Evolutionary conservation across 2,797 vertebrate genomes (phyloP).

Genomic region (Falco columbarius): DNA sequence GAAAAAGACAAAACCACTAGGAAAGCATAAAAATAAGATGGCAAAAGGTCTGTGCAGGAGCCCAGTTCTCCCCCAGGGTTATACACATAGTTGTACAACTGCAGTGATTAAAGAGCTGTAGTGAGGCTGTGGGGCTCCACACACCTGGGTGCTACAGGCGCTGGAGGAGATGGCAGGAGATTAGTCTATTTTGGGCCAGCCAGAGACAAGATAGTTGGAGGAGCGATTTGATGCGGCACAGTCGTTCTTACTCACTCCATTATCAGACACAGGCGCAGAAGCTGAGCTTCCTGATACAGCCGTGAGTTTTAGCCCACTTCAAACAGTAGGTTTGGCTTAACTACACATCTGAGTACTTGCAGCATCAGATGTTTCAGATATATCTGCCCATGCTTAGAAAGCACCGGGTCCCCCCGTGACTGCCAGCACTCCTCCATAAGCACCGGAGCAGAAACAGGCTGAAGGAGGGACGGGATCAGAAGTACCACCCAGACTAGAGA

Average conservation of each 20-base stretch:
- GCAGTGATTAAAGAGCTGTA: background rate
- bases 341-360: background rate
- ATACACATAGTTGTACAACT: background rate
- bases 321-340: background rate
- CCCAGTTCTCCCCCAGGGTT: background rate
- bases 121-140: background rate
- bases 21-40: background rate
- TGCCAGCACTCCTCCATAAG: background rate
- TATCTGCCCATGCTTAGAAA: background rate
- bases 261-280: background rate
- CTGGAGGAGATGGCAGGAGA: background rate
- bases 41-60: background rate
- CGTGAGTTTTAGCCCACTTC: background rate
- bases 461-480: background rate
- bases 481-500: background rate
- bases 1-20: background rate
- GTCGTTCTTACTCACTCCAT: background rate
- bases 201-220: background rate
- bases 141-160: rapidly evolving
- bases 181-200: background rate
- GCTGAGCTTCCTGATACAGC: background rate
- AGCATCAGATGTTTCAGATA: background rate
- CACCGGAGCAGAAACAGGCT: background rate
- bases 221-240: background rate
- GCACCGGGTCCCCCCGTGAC: background rate